Evolutionary conservation across 2,888 invertebrate genomes (phyloP).

Genomic region (Electrophaes corylata): DNA sequence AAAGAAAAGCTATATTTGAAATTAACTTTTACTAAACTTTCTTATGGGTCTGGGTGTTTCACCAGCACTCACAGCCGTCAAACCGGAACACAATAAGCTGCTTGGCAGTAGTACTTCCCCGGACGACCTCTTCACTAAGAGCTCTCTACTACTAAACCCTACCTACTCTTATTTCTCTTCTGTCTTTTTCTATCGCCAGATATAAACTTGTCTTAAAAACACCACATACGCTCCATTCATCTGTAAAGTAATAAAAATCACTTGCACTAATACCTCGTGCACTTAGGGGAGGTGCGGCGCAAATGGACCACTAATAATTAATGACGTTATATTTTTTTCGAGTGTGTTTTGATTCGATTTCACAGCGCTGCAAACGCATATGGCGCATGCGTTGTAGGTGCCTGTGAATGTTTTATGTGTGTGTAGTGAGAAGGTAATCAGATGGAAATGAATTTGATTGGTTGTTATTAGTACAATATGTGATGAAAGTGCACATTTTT

Average conservation of each 20-base stretch:
- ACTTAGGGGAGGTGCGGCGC: conserved; percentile 43
- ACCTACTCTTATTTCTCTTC: background rate
- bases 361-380: conserved; percentile 35
- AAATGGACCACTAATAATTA: conserved; percentile 47
- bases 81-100: no score
- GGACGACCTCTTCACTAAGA: no score
- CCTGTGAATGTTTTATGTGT: conserved; percentile 26
- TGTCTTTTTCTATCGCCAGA: background rate
- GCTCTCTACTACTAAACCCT: no score
- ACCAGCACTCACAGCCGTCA: no score
- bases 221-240: conserved; percentile 10
- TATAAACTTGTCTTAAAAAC: conserved; percentile 12
- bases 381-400: conserved; percentile 31
- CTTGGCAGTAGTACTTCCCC: no score
- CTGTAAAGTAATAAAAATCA: conserved; percentile 37
- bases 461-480: conserved; percentile 29
- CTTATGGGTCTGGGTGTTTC: no score
- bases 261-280: conserved; percentile 29
- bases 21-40: no score
- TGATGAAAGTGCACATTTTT: conserved; percentile 5
- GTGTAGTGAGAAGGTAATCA: conserved; percentile 34
- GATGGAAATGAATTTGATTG: conserved; percentile 33
- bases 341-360: conserved; percentile 42
- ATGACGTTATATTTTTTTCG: conserved; percentile 40
- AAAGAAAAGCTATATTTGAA: no score